Evolutionary conservation across 2,797 vertebrate genomes (phyloP).

Genomic region (Syndactyla subalaris): DNA sequence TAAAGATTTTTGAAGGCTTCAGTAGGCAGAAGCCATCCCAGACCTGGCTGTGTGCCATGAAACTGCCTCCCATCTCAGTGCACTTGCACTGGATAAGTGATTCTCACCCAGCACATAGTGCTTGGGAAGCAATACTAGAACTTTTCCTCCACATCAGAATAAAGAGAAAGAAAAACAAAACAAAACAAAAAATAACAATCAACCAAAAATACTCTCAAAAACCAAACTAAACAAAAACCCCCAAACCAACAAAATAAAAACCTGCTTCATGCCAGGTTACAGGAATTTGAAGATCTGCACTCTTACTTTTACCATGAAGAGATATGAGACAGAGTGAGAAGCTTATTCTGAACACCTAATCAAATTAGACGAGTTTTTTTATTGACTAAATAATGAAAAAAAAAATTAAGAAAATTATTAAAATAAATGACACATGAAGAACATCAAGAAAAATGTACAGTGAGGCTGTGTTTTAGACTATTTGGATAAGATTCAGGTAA

Average conservation of each 20-base stretch:
- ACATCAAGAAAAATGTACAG: background rate
- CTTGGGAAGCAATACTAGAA: background rate
- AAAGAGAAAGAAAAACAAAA: background rate
- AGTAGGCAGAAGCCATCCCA: fast-evolving
- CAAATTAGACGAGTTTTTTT: background rate
- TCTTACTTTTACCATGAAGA: background rate
- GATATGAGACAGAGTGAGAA: background rate
- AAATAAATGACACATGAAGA: background rate
- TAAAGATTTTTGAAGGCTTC: background rate
- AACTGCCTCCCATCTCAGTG: background rate
- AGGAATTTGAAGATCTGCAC: background rate
- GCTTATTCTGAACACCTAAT: background rate
- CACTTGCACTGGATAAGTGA: background rate
- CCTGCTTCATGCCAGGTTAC: background rate
- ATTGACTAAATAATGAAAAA: background rate
- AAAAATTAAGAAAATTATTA: background rate
- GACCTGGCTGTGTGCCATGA: fast-evolving
- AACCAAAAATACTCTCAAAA: too few species aligned
- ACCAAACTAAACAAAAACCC: too few species aligned
- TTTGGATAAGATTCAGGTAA: background rate
- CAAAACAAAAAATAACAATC: too few species aligned
- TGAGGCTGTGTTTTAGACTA: background rate
- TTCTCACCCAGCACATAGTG: fast-evolving
- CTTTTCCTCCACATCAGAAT: background rate
- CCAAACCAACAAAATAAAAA: too few species aligned